A percentile compares a stretch with the other conserved stretches of the same genome.
phyloP scores from a whole-genome alignment of 2,113 vertebrate species.

The Oreochromis spilurus region DNA sequence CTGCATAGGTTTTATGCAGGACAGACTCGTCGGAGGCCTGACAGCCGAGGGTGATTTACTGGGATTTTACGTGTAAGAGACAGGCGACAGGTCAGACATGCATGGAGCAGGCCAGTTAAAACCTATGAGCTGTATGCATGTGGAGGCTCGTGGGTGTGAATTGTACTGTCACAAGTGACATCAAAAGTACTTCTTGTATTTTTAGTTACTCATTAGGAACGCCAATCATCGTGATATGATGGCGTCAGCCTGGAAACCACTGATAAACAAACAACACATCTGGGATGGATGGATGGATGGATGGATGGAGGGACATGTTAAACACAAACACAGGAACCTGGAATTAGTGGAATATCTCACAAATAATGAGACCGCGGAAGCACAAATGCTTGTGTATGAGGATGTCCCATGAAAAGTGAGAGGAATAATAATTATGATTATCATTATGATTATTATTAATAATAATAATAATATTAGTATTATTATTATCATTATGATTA shows the following conservation, averaged over 20 bases:
- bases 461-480: not conserved
- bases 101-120: not conserved
- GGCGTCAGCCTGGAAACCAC: not conserved
- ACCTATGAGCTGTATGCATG: not conserved
- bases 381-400: not conserved
- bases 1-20: slow-evolving; percentile 53
- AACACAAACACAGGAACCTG: not conserved
- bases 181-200: not conserved
- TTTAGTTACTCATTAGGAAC: not conserved
- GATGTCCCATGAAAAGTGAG: not conserved
- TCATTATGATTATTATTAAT: not conserved
- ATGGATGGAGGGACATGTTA: not conserved
- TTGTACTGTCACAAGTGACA: not conserved
- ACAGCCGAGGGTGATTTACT: slow-evolving; percentile 54
- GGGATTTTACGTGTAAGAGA: slow-evolving; percentile 2
- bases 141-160: not conserved
- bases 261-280: not conserved
- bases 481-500: not conserved
- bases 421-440: not conserved
- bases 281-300: not conserved
- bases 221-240: not conserved
- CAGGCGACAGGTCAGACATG: slow-evolving; percentile 1
- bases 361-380: not conserved
- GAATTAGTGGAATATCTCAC: not conserved
- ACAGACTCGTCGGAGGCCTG: slow-evolving; percentile 37